Conservation (phyloP, 2,888 invertebrate genomes). For the Dorcus parallelipipedus region DNA sequence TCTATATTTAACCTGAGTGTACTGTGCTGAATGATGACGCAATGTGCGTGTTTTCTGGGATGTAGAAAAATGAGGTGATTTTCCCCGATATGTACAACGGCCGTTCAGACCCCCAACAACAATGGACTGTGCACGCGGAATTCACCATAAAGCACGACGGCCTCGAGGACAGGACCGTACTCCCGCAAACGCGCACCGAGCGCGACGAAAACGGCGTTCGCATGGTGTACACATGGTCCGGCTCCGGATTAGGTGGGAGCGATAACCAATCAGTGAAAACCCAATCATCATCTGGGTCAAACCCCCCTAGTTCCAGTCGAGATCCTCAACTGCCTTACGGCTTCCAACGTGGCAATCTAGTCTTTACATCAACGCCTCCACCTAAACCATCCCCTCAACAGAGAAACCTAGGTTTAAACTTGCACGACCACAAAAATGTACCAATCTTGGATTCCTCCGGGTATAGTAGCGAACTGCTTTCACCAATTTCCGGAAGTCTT, state of each 20-base stretch:
- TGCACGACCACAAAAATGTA: background rate
- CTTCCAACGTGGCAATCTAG: constrained; percentile 54
- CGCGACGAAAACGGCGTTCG: constrained; percentile 52
- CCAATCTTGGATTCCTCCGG: constrained; percentile 37
- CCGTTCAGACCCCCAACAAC: constrained; percentile 39
- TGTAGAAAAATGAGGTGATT: constrained; percentile 2
- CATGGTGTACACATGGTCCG: constrained; percentile 54
- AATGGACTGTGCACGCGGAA: constrained; percentile 69
- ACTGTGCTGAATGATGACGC: constrained; percentile 14
- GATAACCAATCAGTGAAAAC: constrained; percentile 11
- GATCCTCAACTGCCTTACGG: constrained; percentile 37
- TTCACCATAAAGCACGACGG: constrained; percentile 58
- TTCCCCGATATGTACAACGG: constrained; percentile 20
- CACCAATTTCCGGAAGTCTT: constrained; percentile 43
- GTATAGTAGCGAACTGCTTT: constrained; percentile 55
- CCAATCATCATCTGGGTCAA: constrained; percentile 17
- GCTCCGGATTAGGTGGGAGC: constrained; percentile 27
- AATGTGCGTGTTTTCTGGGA: constrained; percentile 9
- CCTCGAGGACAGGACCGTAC: constrained; percentile 43
- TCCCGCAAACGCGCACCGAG: constrained; percentile 43
- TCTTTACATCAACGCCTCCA: constrained; percentile 54
- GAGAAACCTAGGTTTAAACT: constrained; percentile 15
- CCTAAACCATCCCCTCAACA: constrained; percentile 12
- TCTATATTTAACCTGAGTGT: background rate
- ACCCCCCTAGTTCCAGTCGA: constrained; percentile 8